These are phyloP conservation scores for Dufourea novaeangliae DNA, from an alignment of 1,140 invertebrate species.

Conservation along the genomic window DNA sequence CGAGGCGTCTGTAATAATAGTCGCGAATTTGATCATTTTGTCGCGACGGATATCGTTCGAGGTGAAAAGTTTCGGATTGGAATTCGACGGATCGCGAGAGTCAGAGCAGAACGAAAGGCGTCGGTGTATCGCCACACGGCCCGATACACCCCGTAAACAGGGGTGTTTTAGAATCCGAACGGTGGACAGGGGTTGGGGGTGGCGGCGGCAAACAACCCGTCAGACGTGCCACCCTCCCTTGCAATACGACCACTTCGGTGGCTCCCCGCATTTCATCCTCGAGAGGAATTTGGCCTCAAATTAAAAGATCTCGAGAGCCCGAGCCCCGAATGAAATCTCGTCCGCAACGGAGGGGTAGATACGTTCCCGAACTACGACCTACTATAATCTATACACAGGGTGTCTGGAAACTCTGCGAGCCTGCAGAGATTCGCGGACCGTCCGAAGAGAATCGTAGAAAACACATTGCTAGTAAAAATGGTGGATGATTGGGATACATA, in stretches of 20 bases:
- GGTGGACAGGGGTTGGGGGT: constrained; percentile 37
- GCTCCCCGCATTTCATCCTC: constrained; percentile 77
- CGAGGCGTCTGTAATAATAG: too few relatives aligned
- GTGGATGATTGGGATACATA: too few relatives aligned
- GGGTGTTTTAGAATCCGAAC: constrained; percentile 74
- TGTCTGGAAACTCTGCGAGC: constrained; percentile 45
- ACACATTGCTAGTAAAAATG: not conserved
- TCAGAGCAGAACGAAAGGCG: constrained; percentile 45
- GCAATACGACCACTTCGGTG: constrained; percentile 68
- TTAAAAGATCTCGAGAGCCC: constrained; percentile 80
- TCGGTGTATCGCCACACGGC: constrained; percentile 35
- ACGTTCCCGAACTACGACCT: constrained; percentile 63
- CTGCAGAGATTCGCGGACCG: not conserved
- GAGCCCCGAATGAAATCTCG: constrained; percentile 73
- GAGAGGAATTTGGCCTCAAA: constrained; percentile 81
- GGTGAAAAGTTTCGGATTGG: not conserved
- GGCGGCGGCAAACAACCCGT: constrained; percentile 67
- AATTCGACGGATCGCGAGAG: not conserved
- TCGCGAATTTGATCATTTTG: too few relatives aligned
- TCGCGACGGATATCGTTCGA: not conserved
- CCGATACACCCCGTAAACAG: constrained; percentile 55
- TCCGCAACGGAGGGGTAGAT: constrained; percentile 65
- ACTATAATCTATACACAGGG: constrained; percentile 63
- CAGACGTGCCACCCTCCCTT: constrained; percentile 65
- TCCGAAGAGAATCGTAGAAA: not conserved